Evolutionary conservation across 1,140 invertebrate genomes (phyloP).

Genomic region (Hycleus cichorii): DNA sequence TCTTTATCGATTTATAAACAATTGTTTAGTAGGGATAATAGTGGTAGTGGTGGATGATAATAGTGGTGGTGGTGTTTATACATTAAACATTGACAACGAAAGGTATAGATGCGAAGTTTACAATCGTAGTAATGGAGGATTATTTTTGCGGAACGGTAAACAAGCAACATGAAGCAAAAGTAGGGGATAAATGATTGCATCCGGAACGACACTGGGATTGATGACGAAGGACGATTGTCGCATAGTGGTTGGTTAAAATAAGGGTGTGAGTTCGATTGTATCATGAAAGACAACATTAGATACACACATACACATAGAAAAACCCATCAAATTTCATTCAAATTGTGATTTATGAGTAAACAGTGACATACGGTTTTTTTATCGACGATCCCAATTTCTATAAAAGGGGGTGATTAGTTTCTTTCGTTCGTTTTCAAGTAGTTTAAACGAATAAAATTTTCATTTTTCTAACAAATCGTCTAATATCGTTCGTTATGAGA

Average conservation of each 20-base stretch:
- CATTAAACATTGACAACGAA: slow-evolving; percentile 7
- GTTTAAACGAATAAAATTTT: no score
- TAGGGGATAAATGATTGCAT: slow-evolving; percentile 17
- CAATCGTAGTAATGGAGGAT: slow-evolving; percentile 9
- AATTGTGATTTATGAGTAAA: slow-evolving; percentile 13
- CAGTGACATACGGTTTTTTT: slow-evolving; percentile 1
- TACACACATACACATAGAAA: not conserved
- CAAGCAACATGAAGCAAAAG: not conserved
- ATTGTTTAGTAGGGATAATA: not conserved
- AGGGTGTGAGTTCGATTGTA: not conserved
- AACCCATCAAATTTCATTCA: slow-evolving; percentile 11
- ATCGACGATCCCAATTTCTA: no score
- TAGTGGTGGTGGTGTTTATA: not conserved
- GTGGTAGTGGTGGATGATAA: no score
- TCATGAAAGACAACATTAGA: no score
- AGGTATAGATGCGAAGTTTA: slow-evolving; percentile 1
- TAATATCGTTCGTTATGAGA: no score
- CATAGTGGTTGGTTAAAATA: not conserved
- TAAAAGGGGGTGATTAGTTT: no score
- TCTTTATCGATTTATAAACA: not conserved
- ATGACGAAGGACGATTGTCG: slow-evolving; percentile 3
- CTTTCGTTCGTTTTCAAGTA: no score
- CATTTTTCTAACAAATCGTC: no score
- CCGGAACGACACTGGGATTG: slow-evolving; percentile 16
- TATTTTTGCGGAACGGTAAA: slow-evolving; percentile 12